Evolutionary conservation across 2,113 vertebrate species (phyloP).

Genomic region (Girardinichthys multiradiatus): DNA sequence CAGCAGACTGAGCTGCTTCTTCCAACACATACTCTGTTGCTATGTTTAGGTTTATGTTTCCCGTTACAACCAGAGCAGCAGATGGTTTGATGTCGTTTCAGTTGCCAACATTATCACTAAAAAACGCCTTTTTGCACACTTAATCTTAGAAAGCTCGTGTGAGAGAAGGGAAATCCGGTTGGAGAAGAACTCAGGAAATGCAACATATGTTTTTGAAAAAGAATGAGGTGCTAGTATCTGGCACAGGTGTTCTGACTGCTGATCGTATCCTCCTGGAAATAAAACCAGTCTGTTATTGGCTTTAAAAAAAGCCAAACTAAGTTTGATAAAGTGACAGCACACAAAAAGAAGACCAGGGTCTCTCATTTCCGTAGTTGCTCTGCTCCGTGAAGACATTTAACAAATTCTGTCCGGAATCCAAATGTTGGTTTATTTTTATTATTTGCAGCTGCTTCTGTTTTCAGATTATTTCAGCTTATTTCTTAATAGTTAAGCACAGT

Average conservation of each 20-base stretch:
- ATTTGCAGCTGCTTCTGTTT: no score
- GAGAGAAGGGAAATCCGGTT: slow-evolving; percentile 7
- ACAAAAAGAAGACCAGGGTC: background rate
- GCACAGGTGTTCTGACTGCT: background rate
- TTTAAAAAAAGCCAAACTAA: background rate
- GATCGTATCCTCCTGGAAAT: background rate
- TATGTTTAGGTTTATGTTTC: slow-evolving; percentile 41
- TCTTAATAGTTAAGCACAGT: no score
- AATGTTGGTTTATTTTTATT: no score
- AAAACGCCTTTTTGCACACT: background rate
- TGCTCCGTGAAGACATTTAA: no score
- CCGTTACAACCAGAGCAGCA: background rate
- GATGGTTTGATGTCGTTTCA: slow-evolving; percentile 11
- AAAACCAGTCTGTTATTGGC: background rate
- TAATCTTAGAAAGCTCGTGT: background rate
- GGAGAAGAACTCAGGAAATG: slow-evolving; percentile 15
- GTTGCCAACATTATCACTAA: slow-evolving; percentile 13
- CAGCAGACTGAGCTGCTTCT: background rate
- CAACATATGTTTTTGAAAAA: slow-evolving; percentile 6
- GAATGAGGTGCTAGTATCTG: slow-evolving; percentile 30
- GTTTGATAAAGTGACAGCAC: background rate
- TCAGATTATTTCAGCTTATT: no score
- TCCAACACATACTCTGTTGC: slow-evolving; percentile 16
- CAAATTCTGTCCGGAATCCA: no score
- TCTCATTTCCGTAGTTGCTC: background rate